A percentile compares a stretch with the other conserved stretches of the same genome.
phyloP scores from a whole-genome alignment of 2,888 invertebrate genomes.

The Lobophora halterata region DNA sequence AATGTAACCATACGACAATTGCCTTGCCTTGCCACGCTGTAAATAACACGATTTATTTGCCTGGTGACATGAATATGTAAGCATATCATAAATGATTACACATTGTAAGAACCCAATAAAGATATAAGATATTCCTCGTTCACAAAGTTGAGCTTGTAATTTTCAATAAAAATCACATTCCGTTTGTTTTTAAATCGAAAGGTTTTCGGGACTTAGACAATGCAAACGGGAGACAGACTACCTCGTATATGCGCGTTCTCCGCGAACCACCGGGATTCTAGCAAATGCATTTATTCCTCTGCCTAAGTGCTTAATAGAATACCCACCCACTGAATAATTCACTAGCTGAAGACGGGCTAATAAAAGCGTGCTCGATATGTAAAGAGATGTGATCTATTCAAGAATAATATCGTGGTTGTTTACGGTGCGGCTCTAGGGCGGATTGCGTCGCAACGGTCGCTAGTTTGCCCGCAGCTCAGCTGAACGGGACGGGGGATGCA shows the following conservation, averaged over 20 bases:
- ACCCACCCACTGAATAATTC: slow-evolving; percentile 68
- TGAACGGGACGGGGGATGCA: slow-evolving; percentile 47
- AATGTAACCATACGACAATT: slow-evolving; percentile 20
- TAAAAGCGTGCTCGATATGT: slow-evolving; percentile 71
- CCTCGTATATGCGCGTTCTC: slow-evolving; percentile 48
- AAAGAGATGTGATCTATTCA: slow-evolving; percentile 68
- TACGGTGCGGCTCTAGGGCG: slow-evolving; percentile 47
- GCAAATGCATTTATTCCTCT: slow-evolving; percentile 69
- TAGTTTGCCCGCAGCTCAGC: slow-evolving; percentile 54
- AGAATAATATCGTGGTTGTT: slow-evolving; percentile 68
- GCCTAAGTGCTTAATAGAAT: slow-evolving; percentile 70
- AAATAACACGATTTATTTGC: slow-evolving; percentile 13
- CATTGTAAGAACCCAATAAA: slow-evolving; percentile 25
- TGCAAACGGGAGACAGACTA: slow-evolving; percentile 46
- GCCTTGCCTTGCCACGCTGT: slow-evolving; percentile 19
- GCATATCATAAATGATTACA: slow-evolving; percentile 19
- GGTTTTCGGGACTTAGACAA: slow-evolving; percentile 50
- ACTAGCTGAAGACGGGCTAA: slow-evolving; percentile 61
- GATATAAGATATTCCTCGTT: slow-evolving; percentile 5
- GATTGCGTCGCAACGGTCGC: slow-evolving; percentile 51
- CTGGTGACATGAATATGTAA: slow-evolving; percentile 15
- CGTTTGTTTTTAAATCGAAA: slow-evolving; percentile 21
- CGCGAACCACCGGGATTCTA: slow-evolving; percentile 58
- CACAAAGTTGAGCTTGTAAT: slow-evolving; percentile 7
- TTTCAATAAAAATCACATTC: slow-evolving; percentile 38